phyloP scores from a whole-genome alignment of 2,113 vertebrate genomes.

The Pseudonaja textilis region DNA sequence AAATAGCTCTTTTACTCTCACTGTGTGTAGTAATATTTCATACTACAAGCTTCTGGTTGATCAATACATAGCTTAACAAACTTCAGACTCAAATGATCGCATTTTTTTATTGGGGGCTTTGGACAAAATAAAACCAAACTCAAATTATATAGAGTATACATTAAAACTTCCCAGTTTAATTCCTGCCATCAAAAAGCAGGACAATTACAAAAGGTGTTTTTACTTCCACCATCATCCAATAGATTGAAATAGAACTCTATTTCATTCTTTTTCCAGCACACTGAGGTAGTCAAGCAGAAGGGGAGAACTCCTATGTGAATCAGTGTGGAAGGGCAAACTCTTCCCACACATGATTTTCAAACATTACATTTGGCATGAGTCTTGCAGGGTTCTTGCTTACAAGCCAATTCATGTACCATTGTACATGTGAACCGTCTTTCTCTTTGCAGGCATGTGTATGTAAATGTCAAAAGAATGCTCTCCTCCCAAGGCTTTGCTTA shows the following conservation, averaged over 20 bases:
- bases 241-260: background rate
- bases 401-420: background rate
- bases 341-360: background rate
- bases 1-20: too few relatives aligned
- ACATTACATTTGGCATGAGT: background rate
- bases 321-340: background rate
- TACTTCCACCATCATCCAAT: too few relatives aligned
- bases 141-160: too few relatives aligned
- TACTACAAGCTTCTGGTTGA: background rate
- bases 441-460: background rate
- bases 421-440: background rate
- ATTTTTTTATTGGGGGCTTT: background rate
- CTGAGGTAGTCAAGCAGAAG: background rate
- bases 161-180: background rate
- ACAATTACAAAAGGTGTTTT: background rate
- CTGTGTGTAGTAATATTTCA: background rate
- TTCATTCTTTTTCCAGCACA: background rate
- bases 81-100: background rate
- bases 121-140: background rate
- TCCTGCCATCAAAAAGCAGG: background rate
- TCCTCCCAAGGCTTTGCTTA: background rate
- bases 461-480: background rate
- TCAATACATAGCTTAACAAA: background rate
- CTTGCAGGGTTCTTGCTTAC: background rate
- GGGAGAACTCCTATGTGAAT: background rate